Conservation (phyloP, 2,888 invertebrate genomes). For the Lepeophtheirus nordmannii region DNA sequence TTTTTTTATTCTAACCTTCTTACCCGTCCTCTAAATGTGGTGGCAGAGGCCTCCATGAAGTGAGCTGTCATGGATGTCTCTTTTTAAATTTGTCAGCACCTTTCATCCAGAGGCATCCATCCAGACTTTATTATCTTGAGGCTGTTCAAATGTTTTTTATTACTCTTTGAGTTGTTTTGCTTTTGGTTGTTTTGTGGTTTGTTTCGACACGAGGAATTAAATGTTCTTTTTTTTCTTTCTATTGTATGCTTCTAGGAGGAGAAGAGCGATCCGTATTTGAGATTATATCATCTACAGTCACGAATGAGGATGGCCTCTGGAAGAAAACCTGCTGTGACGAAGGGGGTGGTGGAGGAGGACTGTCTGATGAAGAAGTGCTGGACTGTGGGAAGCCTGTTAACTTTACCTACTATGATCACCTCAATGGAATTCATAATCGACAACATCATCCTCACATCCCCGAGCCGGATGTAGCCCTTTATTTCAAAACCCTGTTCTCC, state of each 20-base stretch:
- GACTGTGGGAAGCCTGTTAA: slow-evolving; percentile 73
- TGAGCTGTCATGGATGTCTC: too few relatives aligned
- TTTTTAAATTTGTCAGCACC: too few relatives aligned
- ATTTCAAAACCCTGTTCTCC: slow-evolving; percentile 1
- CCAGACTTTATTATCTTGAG: too few relatives aligned
- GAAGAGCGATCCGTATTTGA: slow-evolving; percentile 28
- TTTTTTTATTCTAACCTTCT: too few relatives aligned
- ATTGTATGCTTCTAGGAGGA: neutral
- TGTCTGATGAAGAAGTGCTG: slow-evolving; percentile 33
- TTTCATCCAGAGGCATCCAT: too few relatives aligned
- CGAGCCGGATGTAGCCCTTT: slow-evolving; percentile 43
- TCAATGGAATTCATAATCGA: slow-evolving; percentile 66
- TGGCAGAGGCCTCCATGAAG: too few relatives aligned
- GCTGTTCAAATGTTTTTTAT: too few relatives aligned
- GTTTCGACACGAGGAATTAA: too few relatives aligned
- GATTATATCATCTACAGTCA: slow-evolving; percentile 31
- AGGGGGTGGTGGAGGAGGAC: neutral
- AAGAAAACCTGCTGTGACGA: slow-evolving; percentile 15
- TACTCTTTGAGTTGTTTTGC: too few relatives aligned
- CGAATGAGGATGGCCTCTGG: slow-evolving; percentile 27
- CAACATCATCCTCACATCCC: slow-evolving; percentile 66
- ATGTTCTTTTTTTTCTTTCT: neutral
- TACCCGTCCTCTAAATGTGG: too few relatives aligned
- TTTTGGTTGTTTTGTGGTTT: too few relatives aligned
- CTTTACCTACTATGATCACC: slow-evolving; percentile 72